Conservation (phyloP, 2,888 invertebrate genomes). For the Hecatera dysodea region DNA sequence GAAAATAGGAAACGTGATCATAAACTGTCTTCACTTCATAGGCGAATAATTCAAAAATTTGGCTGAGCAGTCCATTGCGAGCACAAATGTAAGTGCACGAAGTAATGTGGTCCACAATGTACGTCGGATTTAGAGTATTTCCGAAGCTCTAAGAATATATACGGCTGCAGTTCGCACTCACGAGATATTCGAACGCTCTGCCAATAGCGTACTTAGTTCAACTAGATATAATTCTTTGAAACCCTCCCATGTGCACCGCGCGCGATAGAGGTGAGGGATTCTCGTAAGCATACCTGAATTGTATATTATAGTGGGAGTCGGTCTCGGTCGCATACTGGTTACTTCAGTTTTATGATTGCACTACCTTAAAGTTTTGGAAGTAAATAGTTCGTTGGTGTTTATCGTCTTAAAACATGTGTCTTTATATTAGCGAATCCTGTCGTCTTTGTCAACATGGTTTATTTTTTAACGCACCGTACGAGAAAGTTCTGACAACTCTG, state of each 20-base stretch:
- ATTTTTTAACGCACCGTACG: conserved; percentile 4
- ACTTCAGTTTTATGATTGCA: conserved; percentile 31
- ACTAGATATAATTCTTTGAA: conserved; percentile 70
- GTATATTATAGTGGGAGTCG: conserved; percentile 41
- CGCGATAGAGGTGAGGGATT: conserved; percentile 60
- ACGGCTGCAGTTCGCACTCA: conserved; percentile 74
- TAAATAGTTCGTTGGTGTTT: conserved; percentile 33
- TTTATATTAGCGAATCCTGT: conserved; percentile 1
- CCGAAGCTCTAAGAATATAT: conserved; percentile 78
- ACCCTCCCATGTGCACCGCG: conserved; percentile 64
- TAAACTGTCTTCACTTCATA: conserved; percentile 86
- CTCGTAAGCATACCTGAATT: conserved; percentile 54
- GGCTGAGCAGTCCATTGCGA: conserved; percentile 80
- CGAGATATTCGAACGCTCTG: conserved; percentile 73
- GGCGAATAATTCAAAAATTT: conserved; percentile 87
- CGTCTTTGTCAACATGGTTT: background rate
- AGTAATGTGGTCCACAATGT: conserved; percentile 83
- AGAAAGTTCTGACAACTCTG: conserved; percentile 2
- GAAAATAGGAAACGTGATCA: conserved; percentile 81
- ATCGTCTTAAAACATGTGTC: conserved; percentile 14
- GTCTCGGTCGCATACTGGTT: conserved; percentile 9
- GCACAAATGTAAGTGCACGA: conserved; percentile 80
- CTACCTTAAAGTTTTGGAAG: conserved; percentile 31
- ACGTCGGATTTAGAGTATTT: conserved; percentile 82
- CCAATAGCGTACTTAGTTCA: conserved; percentile 71